Evolutionary conservation across 1,140 invertebrate species (phyloP).

Genomic region (Heliconius himera): DNA sequence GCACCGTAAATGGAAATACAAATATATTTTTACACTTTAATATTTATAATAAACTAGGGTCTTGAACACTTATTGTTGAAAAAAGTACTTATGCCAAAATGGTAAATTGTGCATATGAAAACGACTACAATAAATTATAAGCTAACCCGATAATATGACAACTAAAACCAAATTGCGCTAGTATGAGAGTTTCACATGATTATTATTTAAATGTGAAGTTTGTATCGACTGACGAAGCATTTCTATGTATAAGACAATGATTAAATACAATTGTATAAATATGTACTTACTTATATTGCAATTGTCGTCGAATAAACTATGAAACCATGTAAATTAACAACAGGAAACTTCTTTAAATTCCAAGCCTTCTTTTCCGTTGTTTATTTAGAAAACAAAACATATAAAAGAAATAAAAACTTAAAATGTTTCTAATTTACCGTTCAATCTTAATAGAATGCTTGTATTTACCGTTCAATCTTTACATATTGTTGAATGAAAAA

Average conservation of each 20-base stretch:
- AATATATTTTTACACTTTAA: not conserved
- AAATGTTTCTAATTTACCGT: not conserved
- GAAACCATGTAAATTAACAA: not conserved
- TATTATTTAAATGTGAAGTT: not conserved
- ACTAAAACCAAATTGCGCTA: conserved; percentile 1
- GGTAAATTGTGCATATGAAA: not conserved
- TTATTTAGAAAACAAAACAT: too few relatives aligned
- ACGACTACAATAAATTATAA: not conserved
- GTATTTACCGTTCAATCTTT: too few relatives aligned
- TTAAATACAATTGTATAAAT: conserved; percentile 1
- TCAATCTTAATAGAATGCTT: not conserved
- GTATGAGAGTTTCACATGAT: not conserved
- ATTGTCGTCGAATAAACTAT: not conserved
- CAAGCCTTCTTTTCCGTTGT: too few relatives aligned
- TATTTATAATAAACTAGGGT: not conserved
- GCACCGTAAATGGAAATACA: too few relatives aligned
- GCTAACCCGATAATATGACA: not conserved
- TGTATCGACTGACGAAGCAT: not conserved
- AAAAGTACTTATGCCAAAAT: not conserved
- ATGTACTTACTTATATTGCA: not conserved
- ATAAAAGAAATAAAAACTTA: too few relatives aligned
- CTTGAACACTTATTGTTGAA: not conserved
- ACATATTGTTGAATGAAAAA: not conserved
- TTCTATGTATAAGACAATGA: not conserved
- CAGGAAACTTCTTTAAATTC: too few relatives aligned